Evolutionary conservation across 2,113 vertebrate species (phyloP).

Genomic region (Cyprinus carpio): DNA sequence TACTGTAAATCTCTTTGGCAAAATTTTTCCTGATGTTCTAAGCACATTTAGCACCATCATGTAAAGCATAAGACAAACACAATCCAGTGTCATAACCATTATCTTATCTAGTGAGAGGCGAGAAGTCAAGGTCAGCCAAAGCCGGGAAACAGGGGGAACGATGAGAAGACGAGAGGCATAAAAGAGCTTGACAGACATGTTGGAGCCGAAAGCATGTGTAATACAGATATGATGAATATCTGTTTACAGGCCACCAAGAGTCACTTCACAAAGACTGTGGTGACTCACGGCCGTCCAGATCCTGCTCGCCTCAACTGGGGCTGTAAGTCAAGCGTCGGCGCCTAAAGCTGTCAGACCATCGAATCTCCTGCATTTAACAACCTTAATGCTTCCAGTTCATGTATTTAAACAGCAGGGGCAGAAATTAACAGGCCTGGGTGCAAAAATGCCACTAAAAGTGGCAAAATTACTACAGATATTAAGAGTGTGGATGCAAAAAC

Average conservation of each 20-base stretch:
- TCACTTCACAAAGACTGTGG: conserved; percentile 44
- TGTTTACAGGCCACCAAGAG: conserved; percentile 49
- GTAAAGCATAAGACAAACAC: conserved; percentile 22
- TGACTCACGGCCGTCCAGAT: conserved; percentile 55
- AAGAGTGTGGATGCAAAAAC: neutral
- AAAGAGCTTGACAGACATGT: conserved; percentile 50
- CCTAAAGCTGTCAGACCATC: conserved; percentile 33
- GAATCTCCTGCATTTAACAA: conserved; percentile 15
- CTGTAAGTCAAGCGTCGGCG: conserved; percentile 22
- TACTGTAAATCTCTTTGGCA: neutral
- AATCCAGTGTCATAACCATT: neutral
- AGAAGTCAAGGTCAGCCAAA: neutral
- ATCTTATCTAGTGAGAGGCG: conserved; percentile 32
- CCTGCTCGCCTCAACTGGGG: conserved; percentile 1
- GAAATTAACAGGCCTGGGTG: neutral
- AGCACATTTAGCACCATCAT: conserved; percentile 20
- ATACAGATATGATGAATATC: conserved; percentile 57
- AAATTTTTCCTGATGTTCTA: neutral
- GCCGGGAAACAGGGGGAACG: neutral
- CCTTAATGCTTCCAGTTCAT: neutral
- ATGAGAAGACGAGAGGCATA: neutral
- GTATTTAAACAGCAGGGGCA: neutral
- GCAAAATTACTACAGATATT: neutral
- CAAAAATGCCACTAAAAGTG: neutral
- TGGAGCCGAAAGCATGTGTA: conserved; percentile 48